These are phyloP conservation scores for Clepsis dumicolana DNA, from an alignment of 2,888 invertebrate genomes.

Conservation along the genomic window DNA sequence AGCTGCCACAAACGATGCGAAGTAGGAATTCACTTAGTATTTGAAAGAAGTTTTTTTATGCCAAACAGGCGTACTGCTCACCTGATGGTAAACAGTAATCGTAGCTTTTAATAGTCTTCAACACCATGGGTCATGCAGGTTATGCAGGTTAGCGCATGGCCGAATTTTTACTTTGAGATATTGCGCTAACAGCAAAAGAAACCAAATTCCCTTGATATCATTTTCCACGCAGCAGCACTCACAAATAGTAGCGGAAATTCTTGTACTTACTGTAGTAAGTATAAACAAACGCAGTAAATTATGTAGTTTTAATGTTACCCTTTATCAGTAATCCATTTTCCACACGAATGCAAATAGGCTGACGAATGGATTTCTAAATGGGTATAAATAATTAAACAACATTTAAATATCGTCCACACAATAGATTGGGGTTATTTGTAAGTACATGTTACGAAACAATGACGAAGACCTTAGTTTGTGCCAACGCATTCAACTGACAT, in stretches of 20 bases:
- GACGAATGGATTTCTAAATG: slow-evolving; percentile 37
- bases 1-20: not conserved
- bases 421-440: slow-evolving; percentile 34
- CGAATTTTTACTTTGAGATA: not conserved
- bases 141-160: too few relatives aligned
- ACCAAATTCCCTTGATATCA: too few relatives aligned
- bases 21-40: not conserved
- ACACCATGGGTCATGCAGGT: too few relatives aligned
- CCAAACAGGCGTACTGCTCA: not conserved
- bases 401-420: slow-evolving; percentile 31
- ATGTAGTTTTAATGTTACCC: not conserved
- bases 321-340: not conserved
- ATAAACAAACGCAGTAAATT: not conserved
- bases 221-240: too few relatives aligned
- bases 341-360: slow-evolving; percentile 26
- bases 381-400: slow-evolving; percentile 33
- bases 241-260: too few relatives aligned
- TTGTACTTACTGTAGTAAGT: too few relatives aligned
- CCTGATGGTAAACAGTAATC: not conserved
- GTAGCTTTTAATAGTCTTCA: not conserved
- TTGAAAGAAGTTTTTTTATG: not conserved
- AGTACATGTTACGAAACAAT: slow-evolving; percentile 36
- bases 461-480: slow-evolving; percentile 6
- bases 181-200: not conserved
- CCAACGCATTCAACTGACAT: not conserved